Conservation (phyloP, 2,113 vertebrate species). For the Nyctibius bracteatus region DNA sequence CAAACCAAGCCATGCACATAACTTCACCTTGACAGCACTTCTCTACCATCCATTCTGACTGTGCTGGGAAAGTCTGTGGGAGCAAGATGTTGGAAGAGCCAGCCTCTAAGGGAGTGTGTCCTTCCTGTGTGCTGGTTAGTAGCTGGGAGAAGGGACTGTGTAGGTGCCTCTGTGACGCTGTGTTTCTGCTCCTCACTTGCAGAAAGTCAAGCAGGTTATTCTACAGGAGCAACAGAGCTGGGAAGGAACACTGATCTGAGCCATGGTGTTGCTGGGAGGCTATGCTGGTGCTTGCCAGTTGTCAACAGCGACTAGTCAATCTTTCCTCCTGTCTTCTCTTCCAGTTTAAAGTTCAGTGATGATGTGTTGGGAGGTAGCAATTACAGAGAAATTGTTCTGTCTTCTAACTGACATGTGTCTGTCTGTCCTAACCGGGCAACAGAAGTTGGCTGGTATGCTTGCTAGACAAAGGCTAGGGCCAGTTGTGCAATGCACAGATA, state of each 20-base stretch:
- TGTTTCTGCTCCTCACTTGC: not conserved
- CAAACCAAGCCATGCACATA: not conserved
- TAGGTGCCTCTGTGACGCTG: not conserved
- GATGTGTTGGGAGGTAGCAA: not conserved
- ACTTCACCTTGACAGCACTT: not conserved
- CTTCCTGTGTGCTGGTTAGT: not conserved
- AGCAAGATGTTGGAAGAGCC: not conserved
- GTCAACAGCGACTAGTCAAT: not conserved
- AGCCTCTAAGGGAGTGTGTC: not conserved
- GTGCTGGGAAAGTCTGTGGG: not conserved
- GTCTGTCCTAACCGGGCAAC: not conserved
- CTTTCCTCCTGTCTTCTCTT: not conserved
- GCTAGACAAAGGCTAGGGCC: not conserved
- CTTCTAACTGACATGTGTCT: not conserved
- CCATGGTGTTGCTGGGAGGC: not conserved
- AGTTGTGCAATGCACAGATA: not conserved
- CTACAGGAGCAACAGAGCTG: not conserved
- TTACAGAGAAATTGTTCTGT: not conserved
- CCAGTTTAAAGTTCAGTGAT: not conserved
- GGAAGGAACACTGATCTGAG: not conserved
- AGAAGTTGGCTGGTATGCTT: not conserved
- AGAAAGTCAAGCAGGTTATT: not conserved
- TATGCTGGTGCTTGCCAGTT: not conserved
- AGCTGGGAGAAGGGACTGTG: not conserved
- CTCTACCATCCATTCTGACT: rapidly evolving